Conservation (phyloP, 2,797 vertebrate species). For the Epinephelus malabaricus region DNA sequence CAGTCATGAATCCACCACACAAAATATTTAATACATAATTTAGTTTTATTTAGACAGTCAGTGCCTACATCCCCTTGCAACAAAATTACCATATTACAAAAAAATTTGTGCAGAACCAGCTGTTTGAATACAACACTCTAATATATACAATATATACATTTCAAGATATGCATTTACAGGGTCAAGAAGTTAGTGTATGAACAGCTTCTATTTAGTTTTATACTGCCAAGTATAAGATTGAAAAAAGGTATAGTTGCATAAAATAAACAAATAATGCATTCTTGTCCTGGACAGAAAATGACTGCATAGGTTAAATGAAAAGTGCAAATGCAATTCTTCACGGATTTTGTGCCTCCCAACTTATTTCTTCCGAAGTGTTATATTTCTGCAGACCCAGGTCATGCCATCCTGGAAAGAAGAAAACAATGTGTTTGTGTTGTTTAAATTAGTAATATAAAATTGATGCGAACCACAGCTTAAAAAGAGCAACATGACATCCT, state of each 20-base stretch:
- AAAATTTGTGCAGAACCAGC: slow-evolving; percentile 17
- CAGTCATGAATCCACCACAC: slow-evolving; percentile 12
- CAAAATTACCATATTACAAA: slow-evolving; percentile 35
- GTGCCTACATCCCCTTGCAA: background rate
- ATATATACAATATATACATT: slow-evolving; percentile 71
- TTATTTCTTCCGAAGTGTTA: slow-evolving; percentile 80
- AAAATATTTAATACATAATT: background rate
- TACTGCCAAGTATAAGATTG: slow-evolving; percentile 1
- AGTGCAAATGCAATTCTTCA: slow-evolving; percentile 48
- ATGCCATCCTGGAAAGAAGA: slow-evolving; percentile 84
- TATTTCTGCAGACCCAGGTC: slow-evolving; percentile 87
- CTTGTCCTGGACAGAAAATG: slow-evolving; percentile 12
- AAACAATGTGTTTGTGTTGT: slow-evolving; percentile 1
- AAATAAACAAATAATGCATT: background rate
- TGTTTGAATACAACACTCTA: slow-evolving; percentile 10
- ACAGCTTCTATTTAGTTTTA: slow-evolving; percentile 9
- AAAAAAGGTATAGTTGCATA: background rate
- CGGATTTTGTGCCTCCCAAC: background rate
- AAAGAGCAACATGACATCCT: background rate
- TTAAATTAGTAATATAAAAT: slow-evolving; percentile 1
- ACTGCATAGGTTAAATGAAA: slow-evolving; percentile 20
- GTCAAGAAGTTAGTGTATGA: slow-evolving; percentile 1
- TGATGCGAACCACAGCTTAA: background rate
- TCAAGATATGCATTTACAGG: background rate
- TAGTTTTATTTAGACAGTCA: slow-evolving; percentile 34